A percentile compares a stretch with the other conserved stretches of the same genome.
Conservation (phyloP, 2,888 invertebrate genomes). For the Adelognathus sp. region DNA sequence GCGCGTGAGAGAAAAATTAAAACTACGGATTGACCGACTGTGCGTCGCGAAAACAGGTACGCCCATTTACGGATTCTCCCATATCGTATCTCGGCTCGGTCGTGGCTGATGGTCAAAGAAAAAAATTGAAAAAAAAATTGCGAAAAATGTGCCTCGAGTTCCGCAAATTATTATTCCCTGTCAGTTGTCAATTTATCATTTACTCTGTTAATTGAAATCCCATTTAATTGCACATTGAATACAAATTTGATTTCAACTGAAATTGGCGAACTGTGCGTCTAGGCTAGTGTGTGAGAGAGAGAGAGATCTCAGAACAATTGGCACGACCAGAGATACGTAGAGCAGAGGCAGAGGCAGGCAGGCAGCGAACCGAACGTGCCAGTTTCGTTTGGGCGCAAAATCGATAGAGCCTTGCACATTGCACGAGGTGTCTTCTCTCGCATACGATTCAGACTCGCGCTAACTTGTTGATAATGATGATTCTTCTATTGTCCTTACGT, state of each 20-base stretch:
- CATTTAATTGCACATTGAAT: not conserved
- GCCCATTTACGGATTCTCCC: slow-evolving; percentile 59
- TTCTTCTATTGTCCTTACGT: not conserved
- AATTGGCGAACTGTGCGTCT: not conserved
- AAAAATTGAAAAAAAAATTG: not conserved
- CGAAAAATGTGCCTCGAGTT: not conserved
- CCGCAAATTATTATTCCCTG: not conserved
- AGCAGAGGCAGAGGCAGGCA: slow-evolving; percentile 18
- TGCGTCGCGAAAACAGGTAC: slow-evolving; percentile 62
- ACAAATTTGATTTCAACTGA: not conserved
- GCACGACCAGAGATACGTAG: too few relatives aligned
- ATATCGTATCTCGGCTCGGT: slow-evolving; percentile 24
- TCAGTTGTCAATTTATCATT: too few relatives aligned
- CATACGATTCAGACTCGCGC: not conserved
- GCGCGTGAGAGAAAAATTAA: not conserved
- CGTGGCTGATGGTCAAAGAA: slow-evolving; percentile 17
- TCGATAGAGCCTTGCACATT: slow-evolving; percentile 69
- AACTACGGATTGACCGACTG: slow-evolving; percentile 27
- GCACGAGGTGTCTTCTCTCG: slow-evolving; percentile 53
- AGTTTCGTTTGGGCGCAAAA: slow-evolving; percentile 69
- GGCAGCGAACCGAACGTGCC: slow-evolving; percentile 61
- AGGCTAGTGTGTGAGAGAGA: too few relatives aligned
- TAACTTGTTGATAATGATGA: slow-evolving; percentile 57
- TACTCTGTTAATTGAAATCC: too few relatives aligned
- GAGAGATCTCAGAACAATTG: slow-evolving; percentile 20